Conservation (phyloP, 2,888 invertebrate genomes). For the Thysanoteuthis rhombus region DNA sequence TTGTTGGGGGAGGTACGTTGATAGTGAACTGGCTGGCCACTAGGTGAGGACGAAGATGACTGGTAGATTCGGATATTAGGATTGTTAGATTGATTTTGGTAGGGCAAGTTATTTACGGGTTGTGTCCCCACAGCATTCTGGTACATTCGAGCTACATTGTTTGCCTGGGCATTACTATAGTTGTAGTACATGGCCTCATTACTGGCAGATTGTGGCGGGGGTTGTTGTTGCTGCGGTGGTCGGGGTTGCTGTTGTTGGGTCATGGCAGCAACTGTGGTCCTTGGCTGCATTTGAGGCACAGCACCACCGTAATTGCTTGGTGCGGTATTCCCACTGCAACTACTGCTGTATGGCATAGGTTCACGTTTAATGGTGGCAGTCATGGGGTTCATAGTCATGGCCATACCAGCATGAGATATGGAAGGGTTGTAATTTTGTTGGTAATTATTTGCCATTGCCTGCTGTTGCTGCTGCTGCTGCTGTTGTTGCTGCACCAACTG, state of each 20-base stretch:
- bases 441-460: constrained; percentile 21
- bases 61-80: constrained; percentile 1
- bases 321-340: constrained; percentile 2
- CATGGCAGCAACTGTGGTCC: neutral
- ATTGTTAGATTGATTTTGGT: constrained; percentile 14
- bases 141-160: constrained; percentile 20
- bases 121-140: constrained; percentile 26
- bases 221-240: neutral
- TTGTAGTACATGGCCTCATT: constrained; percentile 27
- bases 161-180: neutral
- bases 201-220: neutral
- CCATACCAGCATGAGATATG: neutral
- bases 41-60: neutral
- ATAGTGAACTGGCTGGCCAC: neutral
- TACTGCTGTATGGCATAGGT: constrained; percentile 23
- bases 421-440: constrained; percentile 19
- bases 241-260: neutral
- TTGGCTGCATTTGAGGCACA: constrained; percentile 1
- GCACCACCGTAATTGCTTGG: neutral
- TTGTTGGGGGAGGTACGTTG: neutral
- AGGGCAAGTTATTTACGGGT: neutral
- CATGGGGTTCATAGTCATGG: constrained; percentile 1
- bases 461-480: constrained; percentile 21
- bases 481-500: constrained; percentile 14
- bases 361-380: constrained; percentile 24